Conservation (phyloP, 2,888 invertebrate genomes). For the Ochlodes sylvanus region DNA sequence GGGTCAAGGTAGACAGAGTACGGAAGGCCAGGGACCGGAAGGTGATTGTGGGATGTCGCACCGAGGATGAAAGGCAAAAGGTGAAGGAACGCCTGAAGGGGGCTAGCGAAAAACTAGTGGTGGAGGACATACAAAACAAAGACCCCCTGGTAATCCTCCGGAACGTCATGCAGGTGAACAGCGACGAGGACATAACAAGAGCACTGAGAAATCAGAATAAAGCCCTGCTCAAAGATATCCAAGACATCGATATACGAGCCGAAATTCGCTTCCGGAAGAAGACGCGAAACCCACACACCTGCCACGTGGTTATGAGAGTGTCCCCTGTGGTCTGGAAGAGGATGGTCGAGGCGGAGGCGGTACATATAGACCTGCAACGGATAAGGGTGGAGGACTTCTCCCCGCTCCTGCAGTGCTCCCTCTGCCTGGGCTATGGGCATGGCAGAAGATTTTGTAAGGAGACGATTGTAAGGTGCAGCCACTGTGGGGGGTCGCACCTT, state of each 20-base stretch:
- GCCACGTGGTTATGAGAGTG: constrained; percentile 6
- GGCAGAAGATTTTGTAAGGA: not conserved
- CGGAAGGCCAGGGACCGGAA: no score
- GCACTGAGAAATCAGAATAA: constrained; percentile 33
- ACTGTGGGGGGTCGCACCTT: constrained; percentile 28
- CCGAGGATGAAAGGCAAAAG: no score
- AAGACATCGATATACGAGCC: not conserved
- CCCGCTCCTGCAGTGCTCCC: no score
- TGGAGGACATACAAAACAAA: no score
- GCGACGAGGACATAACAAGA: constrained; percentile 24
- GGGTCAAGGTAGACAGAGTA: no score
- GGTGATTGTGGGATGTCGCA: no score
- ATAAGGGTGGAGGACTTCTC: constrained; percentile 23
- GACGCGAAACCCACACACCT: constrained; percentile 13
- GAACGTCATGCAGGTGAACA: constrained; percentile 24
- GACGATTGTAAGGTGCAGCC: constrained; percentile 23
- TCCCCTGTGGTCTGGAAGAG: constrained; percentile 16
- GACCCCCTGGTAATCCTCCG: no score
- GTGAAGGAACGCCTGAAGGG: no score
- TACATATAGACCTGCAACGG: constrained; percentile 28
- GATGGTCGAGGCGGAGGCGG: not conserved
- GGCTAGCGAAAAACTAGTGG: no score
- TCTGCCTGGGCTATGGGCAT: no score
- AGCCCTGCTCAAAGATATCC: not conserved
- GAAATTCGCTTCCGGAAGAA: constrained; percentile 7